Evolutionary conservation across 2,113 vertebrate species (phyloP), one percentile per base, ranked within the genome.

Genomic region (Charina bottae): DNA sequence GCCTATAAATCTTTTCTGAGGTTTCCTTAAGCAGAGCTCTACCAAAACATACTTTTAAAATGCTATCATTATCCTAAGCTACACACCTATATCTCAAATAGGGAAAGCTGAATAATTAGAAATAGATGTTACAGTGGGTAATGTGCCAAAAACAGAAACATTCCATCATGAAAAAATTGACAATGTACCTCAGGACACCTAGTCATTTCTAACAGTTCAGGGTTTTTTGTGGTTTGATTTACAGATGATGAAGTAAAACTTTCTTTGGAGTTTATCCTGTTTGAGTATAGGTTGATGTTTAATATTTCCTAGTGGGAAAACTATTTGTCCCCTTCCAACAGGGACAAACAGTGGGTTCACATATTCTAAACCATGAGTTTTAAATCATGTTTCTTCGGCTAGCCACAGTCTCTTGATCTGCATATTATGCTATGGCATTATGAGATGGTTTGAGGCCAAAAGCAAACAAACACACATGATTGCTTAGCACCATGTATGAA

Each of bases 1-100:
- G 58, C 37, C 8, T 90, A 17, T 88, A 93, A 95, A 86, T 93
- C 92, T 91, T 95, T 87, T 62, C 33, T 68, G 53, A 88, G 37
- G 58, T 83, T 5, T 90, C 4, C 53, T 87, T 85, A 94, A 93
- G 37, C 85, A 56, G 17, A 88, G 33, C 24, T 53, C 91, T 21
- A 89, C 85, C 26, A 94, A 93, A 96, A 91, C 3, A 42, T 85
- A 93, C 89, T 0, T 0, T 11, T 86, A 46, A 93, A 93, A n/a
- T n/a, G n/a, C n/a, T 93, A 86, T 78, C n/a, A 26, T 90, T 93
- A 88, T 83, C 33, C 11, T 88, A 53, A 90, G 15, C 53, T 68
- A 89, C 68, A 85, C 56, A 60, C 88, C 72, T 46, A 58, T 90
- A 62, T 56, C 23, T 28, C 0, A 94, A 93, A 95, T 88, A 89